Base-by-base conservation (phyloP, 2,888 invertebrate genomes). In the Diarsia mendica region DNA sequence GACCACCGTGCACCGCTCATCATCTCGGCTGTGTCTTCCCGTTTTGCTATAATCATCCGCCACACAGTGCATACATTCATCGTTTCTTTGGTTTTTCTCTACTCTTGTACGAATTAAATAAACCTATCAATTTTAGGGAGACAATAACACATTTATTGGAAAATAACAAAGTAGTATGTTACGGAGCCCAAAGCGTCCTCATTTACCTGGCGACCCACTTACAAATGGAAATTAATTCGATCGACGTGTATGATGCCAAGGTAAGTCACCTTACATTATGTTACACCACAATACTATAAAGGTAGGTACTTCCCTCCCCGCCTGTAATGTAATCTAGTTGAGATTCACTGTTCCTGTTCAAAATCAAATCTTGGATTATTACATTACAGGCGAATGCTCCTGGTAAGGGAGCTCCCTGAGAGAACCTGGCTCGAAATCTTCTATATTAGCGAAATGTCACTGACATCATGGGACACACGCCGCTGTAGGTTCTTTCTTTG, bases 161-260 rank as follows among this genome's bases (percentile, higher is more conserved):
- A 69, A 85, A 85, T 0, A 91, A 91, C 58, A 91, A 85, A 51
- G 86, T 95, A 8, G 85, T 95, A 60, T 96, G 96, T 82, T 96
- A 92, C 78, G 95, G 94, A 58, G 95, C 93, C 9, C 96, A 95
- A 88, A 84, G 83, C 44, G 67, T 96, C 20, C 88, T 96, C 1
- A 92, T 92, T 60, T 93, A 94, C 82, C 84, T 96, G 0, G 85
- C 91, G 72, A 88, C 90, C 9, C 78, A 88, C 44, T 91, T 92
- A 67, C 81, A 86, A 13, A 84, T 94, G 20, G 83, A 91, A n/a
- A 75, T 92, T 2, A 77, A 87, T 46, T 83, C 88, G 3, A 73
- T 90, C 18, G 84, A 88, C 9, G 87, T 94, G 15, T 82, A 90
- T 18, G 95, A 95, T 79, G 82, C 86, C 1, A 93, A 95, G 94